Evolutionary conservation across 2,797 vertebrate genomes (phyloP).

Genomic region (Neopelma chrysocephalum): DNA sequence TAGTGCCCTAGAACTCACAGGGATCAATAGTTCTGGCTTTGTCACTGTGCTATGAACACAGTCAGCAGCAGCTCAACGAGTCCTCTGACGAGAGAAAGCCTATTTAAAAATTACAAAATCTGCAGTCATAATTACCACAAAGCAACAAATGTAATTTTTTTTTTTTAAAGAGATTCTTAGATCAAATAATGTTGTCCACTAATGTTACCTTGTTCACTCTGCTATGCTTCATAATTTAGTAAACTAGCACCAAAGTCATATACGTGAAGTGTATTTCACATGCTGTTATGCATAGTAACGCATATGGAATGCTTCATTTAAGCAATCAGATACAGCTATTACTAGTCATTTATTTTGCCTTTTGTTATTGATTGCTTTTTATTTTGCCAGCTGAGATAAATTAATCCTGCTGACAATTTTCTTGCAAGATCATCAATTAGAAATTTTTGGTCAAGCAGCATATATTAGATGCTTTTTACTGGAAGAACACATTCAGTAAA

Average conservation of each 20-base stretch:
- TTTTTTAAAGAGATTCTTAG: background rate
- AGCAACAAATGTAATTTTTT: background rate
- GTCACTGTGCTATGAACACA: background rate
- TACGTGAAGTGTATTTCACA: slow-evolving; percentile 71
- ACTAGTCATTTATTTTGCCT: slow-evolving; percentile 76
- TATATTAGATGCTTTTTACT: background rate
- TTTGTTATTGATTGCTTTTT: slow-evolving; percentile 76
- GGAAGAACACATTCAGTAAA: background rate
- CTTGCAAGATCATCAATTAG: slow-evolving; percentile 8
- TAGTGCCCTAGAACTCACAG: background rate
- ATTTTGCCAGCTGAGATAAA: slow-evolving; percentile 56
- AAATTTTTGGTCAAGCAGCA: background rate
- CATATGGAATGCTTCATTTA: slow-evolving; percentile 78
- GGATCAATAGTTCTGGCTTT: background rate
- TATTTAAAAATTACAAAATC: background rate
- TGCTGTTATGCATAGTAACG: slow-evolving; percentile 79
- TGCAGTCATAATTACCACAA: background rate
- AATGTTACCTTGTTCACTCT: background rate
- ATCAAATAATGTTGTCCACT: background rate
- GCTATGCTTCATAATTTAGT: slow-evolving; percentile 46
- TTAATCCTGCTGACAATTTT: slow-evolving; percentile 29
- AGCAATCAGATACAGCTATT: slow-evolving; percentile 75
- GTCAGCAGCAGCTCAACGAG: background rate
- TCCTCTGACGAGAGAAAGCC: background rate
- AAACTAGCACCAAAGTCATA: slow-evolving; percentile 67